A percentile compares a stretch with the other conserved stretches of the same genome.
Conservation (phyloP, 2,113 vertebrate genomes). For the Artemisiospiza belli region DNA sequence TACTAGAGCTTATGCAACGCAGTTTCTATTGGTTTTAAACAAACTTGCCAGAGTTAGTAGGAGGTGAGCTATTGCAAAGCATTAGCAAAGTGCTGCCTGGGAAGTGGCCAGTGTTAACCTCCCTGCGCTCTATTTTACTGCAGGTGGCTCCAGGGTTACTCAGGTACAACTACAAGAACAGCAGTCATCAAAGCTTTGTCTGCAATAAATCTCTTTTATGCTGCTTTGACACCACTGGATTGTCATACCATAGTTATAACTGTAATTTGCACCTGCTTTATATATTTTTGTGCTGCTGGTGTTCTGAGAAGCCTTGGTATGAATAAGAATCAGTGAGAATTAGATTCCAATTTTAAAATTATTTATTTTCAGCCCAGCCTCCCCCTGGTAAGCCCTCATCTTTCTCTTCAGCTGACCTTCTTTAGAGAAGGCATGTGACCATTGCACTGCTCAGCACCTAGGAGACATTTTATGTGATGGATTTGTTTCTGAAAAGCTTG, state of each 20-base stretch:
- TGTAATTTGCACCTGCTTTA: neutral
- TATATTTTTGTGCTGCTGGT: neutral
- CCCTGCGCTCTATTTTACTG: neutral
- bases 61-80: neutral
- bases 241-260: neutral
- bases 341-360: neutral
- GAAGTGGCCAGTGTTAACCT: neutral
- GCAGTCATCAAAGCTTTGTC: neutral
- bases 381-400: neutral
- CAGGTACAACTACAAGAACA: neutral
- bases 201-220: neutral
- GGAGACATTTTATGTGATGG: neutral
- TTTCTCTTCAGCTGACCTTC: constrained; percentile 11
- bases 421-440: neutral
- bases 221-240: neutral
- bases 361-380: neutral
- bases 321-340: neutral
- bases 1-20: neutral
- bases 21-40: neutral
- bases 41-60: neutral
- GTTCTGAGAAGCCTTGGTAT: neutral
- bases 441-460: neutral
- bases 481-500: constrained; percentile 42
- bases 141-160: neutral
- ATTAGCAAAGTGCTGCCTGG: neutral